Evolutionary conservation across 2,888 invertebrate genomes (phyloP).

Genomic region (Lucinisca nassula): DNA sequence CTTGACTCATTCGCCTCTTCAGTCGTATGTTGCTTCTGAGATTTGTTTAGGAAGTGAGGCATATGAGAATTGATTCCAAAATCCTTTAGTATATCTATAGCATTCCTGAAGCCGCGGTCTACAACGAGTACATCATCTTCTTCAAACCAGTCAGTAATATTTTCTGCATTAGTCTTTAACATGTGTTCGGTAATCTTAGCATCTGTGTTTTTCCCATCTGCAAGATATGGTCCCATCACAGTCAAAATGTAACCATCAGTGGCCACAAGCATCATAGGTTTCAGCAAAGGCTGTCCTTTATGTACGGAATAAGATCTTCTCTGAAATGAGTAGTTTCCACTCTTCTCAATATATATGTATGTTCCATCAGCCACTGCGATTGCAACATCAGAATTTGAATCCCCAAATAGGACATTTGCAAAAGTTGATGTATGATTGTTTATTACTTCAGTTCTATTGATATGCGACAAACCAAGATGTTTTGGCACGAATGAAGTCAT

Average conservation of each 20-base stretch:
- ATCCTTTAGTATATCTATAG: slow-evolving; percentile 44
- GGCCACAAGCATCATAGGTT: slow-evolving; percentile 62
- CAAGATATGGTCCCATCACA: slow-evolving; percentile 60
- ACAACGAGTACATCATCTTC: slow-evolving; percentile 57
- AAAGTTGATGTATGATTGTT: slow-evolving; percentile 52
- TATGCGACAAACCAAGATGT: slow-evolving; percentile 37
- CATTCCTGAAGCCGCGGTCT: slow-evolving; percentile 61
- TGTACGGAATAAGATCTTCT: slow-evolving; percentile 48
- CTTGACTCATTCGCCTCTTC: slow-evolving; percentile 55
- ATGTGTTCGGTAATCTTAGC: slow-evolving; percentile 62
- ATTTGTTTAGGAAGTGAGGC: slow-evolving; percentile 43
- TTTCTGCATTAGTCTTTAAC: slow-evolving; percentile 47
- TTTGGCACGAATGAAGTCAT: slow-evolving; percentile 46
- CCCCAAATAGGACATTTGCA: slow-evolving; percentile 45
- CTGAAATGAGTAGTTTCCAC: slow-evolving; percentile 55
- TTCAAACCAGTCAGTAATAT: slow-evolving; percentile 38
- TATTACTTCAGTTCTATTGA: slow-evolving; percentile 50
- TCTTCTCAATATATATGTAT: slow-evolving; percentile 62
- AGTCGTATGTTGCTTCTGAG: slow-evolving; percentile 56
- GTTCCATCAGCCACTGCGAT: slow-evolving; percentile 65
- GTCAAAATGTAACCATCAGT: slow-evolving; percentile 58
- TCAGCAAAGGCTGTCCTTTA: slow-evolving; percentile 59
- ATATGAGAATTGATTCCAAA: slow-evolving; percentile 55
- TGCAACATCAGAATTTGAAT: slow-evolving; percentile 4
- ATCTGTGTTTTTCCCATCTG: slow-evolving; percentile 59